phyloP scores from a whole-genome alignment of 2,888 invertebrate species.

The Tetanocera ferruginea region DNA sequence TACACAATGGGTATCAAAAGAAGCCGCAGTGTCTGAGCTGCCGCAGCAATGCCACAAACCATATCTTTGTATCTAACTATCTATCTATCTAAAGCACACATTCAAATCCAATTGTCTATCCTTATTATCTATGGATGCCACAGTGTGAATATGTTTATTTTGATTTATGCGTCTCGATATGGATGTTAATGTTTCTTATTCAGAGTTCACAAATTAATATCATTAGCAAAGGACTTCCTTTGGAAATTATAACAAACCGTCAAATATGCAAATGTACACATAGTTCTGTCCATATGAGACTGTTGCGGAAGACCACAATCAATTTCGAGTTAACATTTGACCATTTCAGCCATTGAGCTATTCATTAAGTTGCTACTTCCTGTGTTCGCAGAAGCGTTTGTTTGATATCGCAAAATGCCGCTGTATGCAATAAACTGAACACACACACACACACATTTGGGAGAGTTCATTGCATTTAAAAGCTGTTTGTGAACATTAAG shows the following conservation, averaged over 20 bases:
- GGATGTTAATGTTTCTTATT: neutral
- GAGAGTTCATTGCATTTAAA: too few relatives aligned
- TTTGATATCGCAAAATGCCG: constrained; percentile 10
- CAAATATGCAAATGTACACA: constrained; percentile 21
- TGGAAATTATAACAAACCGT: constrained; percentile 4
- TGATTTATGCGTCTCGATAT: neutral
- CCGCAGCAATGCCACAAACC: too few relatives aligned
- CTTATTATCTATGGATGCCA: neutral
- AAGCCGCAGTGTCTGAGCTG: too few relatives aligned
- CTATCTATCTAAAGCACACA: neutral
- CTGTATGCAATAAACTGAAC: neutral
- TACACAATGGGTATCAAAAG: too few relatives aligned
- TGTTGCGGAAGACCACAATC: constrained; percentile 40
- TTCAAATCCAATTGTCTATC: neutral
- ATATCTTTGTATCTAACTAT: too few relatives aligned
- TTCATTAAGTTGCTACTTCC: constrained; percentile 25
- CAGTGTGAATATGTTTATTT: neutral
- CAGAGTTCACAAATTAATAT: constrained; percentile 19
- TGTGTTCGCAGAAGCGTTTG: constrained; percentile 22
- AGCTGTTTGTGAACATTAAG: too few relatives aligned
- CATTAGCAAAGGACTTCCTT: constrained; percentile 9
- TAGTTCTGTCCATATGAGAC: neutral
- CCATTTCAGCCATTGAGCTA: neutral
- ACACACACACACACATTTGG: too few relatives aligned
- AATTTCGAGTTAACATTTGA: constrained; percentile 40